Conservation (phyloP, 2,888 invertebrate species). For the Platerodrilus igneus region DNA sequence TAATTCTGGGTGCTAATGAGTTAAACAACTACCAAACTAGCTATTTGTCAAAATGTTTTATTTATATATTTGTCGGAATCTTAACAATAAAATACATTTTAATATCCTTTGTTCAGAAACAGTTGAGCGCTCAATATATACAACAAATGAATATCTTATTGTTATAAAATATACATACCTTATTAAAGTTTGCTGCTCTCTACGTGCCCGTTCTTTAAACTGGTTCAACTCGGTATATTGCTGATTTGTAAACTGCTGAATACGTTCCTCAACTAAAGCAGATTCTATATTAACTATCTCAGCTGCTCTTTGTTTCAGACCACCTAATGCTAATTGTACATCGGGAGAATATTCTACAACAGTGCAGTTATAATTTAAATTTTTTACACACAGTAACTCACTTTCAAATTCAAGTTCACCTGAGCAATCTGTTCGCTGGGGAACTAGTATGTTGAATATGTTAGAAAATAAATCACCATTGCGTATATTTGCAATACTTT, state of each 20-base stretch:
- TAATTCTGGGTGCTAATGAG: too few species aligned
- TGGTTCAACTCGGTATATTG: constrained; percentile 71
- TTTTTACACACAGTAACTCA: constrained; percentile 4
- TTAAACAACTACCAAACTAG: too few species aligned
- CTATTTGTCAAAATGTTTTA: too few species aligned
- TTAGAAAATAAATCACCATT: constrained; percentile 64
- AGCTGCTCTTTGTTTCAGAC: constrained; percentile 63
- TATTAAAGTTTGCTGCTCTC: constrained; percentile 64
- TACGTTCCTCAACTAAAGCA: constrained; percentile 66
- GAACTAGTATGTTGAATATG: constrained; percentile 64
- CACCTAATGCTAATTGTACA: constrained; percentile 54
- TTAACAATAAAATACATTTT: not conserved
- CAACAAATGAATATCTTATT: not conserved
- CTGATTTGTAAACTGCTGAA: constrained; percentile 69
- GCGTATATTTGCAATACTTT: too few species aligned
- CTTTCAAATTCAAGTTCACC: constrained; percentile 13
- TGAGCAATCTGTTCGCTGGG: constrained; percentile 3
- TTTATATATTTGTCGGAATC: too few species aligned
- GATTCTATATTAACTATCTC: constrained; percentile 66
- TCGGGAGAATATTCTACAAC: constrained; percentile 50
- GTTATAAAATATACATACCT: constrained; percentile 51
- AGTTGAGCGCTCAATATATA: too few species aligned
- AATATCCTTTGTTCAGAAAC: too few species aligned
- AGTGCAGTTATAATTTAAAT: not conserved
- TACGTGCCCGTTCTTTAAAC: constrained; percentile 66